These are phyloP conservation scores for Zootoca vivipara DNA, from an alignment of 2,113 vertebrate genomes.

Conservation along the genomic window DNA sequence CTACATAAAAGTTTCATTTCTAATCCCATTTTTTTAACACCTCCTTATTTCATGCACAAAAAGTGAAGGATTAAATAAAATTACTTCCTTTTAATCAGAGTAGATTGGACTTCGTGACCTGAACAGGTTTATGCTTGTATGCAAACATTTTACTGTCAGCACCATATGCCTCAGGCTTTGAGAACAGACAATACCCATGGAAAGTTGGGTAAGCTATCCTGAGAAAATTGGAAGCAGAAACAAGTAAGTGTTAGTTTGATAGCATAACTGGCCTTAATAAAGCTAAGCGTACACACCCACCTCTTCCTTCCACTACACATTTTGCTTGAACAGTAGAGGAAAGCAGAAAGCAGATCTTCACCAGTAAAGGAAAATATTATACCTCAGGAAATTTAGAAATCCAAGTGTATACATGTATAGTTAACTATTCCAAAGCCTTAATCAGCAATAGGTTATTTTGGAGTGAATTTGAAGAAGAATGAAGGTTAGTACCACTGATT, in stretches of 20 bases:
- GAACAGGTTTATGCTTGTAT: slow-evolving; percentile 14
- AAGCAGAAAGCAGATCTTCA: not conserved
- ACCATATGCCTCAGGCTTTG: not conserved
- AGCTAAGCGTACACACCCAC: no score
- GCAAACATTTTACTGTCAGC: not conserved
- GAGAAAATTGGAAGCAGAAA: not conserved
- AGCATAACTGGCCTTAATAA: not conserved
- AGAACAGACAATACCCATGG: not conserved
- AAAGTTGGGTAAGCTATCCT: not conserved
- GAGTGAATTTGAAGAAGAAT: not conserved
- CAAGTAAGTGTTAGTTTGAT: not conserved
- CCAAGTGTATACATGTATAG: not conserved
- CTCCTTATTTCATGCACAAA: not conserved
- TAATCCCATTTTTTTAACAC: not conserved
- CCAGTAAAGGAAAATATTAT: not conserved
- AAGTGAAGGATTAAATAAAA: slow-evolving; percentile 4
- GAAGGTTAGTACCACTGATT: not conserved
- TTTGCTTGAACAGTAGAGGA: not conserved
- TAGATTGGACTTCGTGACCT: not conserved
- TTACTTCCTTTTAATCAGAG: not conserved
- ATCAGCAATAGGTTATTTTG: not conserved
- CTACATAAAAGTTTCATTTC: not conserved
- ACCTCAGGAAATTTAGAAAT: not conserved
- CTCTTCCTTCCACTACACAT: no score
- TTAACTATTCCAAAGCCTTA: not conserved